Evolutionary conservation across 2,888 invertebrate genomes (phyloP).

Genomic region (Galerucella pusilla): DNA sequence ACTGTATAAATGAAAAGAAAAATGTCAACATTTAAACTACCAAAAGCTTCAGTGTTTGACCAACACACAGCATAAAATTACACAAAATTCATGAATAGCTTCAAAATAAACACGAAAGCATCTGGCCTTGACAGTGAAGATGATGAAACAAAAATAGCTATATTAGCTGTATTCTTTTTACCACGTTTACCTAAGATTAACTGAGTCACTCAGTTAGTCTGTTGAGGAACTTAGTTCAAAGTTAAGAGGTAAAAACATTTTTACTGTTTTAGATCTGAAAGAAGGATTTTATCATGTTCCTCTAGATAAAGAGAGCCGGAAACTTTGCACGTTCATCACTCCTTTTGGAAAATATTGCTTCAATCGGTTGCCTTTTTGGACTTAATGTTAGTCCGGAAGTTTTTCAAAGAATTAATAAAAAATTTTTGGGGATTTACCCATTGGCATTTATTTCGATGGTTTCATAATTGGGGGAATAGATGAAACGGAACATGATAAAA

Average conservation of each 20-base stretch:
- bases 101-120: no score
- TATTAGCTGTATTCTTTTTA: no score
- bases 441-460: slow-evolving; percentile 51
- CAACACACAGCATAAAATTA: no score
- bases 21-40: no score
- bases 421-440: slow-evolving; percentile 47
- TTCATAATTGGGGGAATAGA: slow-evolving; percentile 45
- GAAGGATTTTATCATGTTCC: slow-evolving; percentile 50
- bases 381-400: slow-evolving; percentile 48
- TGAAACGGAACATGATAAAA: slow-evolving; percentile 45
- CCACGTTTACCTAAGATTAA: no score
- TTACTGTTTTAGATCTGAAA: slow-evolving; percentile 43
- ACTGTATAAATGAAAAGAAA: no score
- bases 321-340: slow-evolving; percentile 50
- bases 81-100: no score
- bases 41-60: no score
- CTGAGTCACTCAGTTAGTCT: no score
- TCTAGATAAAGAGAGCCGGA: slow-evolving; percentile 43
- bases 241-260: slow-evolving; percentile 21
- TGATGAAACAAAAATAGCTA: no score
- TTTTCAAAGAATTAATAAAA: slow-evolving; percentile 48
- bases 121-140: no score
- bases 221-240: slow-evolving; percentile 10
- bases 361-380: slow-evolving; percentile 49
- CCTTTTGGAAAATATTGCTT: slow-evolving; percentile 49